Percentiles rank a stretch among this genome's conserved stretches.
Conservation (phyloP, 2,797 vertebrate genomes). For the Molossus molossus region DNA sequence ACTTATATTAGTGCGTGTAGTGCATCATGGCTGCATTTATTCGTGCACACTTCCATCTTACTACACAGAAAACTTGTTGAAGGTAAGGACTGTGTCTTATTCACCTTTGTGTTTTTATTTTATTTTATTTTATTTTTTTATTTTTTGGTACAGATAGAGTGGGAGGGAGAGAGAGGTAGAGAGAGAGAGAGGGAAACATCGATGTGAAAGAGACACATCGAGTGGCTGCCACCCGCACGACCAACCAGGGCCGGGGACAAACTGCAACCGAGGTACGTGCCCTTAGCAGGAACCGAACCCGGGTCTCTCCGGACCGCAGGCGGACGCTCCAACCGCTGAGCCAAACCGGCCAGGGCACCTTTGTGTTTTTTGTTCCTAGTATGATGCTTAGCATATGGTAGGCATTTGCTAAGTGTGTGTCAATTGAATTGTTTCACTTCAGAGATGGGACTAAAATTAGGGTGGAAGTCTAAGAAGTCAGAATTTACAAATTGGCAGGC, state of each 20-base stretch:
- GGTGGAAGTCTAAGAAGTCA: slow-evolving; percentile 1
- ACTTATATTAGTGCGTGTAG: background rate
- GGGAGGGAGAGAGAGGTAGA: too few species aligned
- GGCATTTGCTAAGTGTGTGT: background rate
- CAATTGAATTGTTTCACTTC: background rate
- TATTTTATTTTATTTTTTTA: too few species aligned
- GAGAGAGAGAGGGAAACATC: too few species aligned
- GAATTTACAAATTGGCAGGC: background rate
- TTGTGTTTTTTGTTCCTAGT: background rate
- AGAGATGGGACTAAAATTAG: background rate
- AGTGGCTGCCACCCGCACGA: too few species aligned
- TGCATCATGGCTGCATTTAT: background rate
- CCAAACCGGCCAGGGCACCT: too few species aligned
- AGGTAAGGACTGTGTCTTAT: background rate
- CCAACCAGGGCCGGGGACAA: too few species aligned
- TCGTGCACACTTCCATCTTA: background rate
- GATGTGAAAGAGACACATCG: too few species aligned
- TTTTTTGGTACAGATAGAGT: too few species aligned
- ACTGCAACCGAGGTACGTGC: too few species aligned
- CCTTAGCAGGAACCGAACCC: too few species aligned
- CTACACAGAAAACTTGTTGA: background rate
- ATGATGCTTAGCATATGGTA: background rate
- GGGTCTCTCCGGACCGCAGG: too few species aligned
- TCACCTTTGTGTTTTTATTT: background rate
- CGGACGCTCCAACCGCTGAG: too few species aligned